Conservation (phyloP, 2,797 vertebrate species). For the Xiphophorus birchmanni region DNA sequence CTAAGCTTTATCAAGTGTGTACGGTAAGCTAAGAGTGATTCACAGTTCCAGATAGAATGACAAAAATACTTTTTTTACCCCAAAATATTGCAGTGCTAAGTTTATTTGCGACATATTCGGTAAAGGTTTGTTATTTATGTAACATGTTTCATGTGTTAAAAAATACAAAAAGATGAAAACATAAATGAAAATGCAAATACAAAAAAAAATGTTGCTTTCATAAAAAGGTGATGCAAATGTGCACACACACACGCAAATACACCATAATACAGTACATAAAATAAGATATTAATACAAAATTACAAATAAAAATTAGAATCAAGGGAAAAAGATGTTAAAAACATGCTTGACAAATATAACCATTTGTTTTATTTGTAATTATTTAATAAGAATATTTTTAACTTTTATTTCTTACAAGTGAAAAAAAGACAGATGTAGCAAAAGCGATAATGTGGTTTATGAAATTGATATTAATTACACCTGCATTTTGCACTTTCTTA, state of each 20-base stretch:
- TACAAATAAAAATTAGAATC: background rate
- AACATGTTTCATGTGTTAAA: too few relatives aligned
- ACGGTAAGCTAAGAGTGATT: background rate
- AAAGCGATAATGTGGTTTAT: background rate
- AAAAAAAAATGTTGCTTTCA: too few relatives aligned
- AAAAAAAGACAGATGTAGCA: background rate
- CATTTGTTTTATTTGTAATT: background rate
- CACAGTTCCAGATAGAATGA: background rate
- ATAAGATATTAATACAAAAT: too few relatives aligned
- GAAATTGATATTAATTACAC: background rate
- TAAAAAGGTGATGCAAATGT: too few relatives aligned
- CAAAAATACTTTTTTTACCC: background rate
- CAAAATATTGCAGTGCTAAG: background rate
- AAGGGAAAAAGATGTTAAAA: background rate
- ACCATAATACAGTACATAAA: too few relatives aligned
- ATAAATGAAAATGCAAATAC: too few relatives aligned
- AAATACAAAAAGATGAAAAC: too few relatives aligned
- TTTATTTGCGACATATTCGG: background rate
- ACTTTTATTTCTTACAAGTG: too few relatives aligned
- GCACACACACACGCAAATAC: too few relatives aligned
- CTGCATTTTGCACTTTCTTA: background rate
- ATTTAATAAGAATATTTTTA: background rate
- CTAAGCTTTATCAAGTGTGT: constrained; percentile 10
- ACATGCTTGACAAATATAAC: background rate
- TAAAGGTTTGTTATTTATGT: too few relatives aligned